Percentiles rank a stretch among this genome's conserved stretches.
Conservation (phyloP, 2,797 vertebrate species). For the Malurus splendens region DNA sequence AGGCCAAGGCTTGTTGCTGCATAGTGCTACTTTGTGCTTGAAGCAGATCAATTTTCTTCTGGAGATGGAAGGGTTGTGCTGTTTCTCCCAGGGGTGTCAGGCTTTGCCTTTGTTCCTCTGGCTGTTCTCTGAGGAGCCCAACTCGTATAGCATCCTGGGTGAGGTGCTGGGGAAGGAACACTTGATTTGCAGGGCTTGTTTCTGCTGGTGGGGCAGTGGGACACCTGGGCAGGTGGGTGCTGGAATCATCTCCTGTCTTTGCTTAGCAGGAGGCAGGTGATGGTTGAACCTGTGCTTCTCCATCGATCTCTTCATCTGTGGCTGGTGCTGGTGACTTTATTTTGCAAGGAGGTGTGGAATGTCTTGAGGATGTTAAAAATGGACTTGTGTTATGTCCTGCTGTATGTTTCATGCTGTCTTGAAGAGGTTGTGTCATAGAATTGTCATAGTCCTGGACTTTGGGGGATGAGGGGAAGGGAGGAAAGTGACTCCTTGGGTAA, state of each 20-base stretch:
- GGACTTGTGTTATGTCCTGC: background rate
- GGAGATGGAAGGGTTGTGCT: background rate
- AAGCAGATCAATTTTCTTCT: background rate
- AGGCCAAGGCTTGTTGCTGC: background rate
- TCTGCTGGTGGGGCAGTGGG: background rate
- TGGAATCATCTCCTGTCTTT: background rate
- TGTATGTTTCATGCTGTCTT: background rate
- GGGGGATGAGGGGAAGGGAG: background rate
- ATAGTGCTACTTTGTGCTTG: background rate
- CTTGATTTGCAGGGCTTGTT: background rate
- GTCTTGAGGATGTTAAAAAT: background rate
- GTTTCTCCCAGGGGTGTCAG: background rate
- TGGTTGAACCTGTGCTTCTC: background rate
- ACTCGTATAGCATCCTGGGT: rapidly evolving
- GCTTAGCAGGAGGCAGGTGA: background rate
- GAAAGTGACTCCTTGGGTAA: background rate
- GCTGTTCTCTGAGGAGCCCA: background rate
- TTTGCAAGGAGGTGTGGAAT: background rate
- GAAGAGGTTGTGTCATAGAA: background rate
- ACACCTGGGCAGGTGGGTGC: background rate
- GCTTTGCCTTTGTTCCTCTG: background rate
- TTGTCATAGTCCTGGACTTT: background rate
- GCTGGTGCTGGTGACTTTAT: background rate
- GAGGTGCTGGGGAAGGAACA: background rate
- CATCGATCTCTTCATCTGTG: background rate